These are phyloP conservation scores for Drosophila ambigua DNA, from an alignment of 1,140 invertebrate species.

Conservation along the genomic window DNA sequence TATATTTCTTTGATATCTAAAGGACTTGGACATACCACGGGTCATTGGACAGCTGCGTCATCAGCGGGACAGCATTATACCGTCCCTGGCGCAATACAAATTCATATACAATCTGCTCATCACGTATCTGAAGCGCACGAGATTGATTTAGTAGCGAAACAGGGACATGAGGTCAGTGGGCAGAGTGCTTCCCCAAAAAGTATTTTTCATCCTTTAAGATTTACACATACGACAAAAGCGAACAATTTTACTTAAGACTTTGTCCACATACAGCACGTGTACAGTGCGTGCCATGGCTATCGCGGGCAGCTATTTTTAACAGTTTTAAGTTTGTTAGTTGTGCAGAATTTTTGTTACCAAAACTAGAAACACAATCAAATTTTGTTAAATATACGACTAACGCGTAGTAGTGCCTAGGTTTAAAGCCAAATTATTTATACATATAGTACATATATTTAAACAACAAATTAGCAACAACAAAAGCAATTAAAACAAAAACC, in stretches of 20 bases:
- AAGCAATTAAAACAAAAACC: neutral
- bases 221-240: constrained; percentile 15
- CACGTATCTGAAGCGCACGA: constrained; percentile 92
- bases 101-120: constrained; percentile 94
- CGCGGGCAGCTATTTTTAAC: constrained; percentile 13
- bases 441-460: constrained; percentile 21
- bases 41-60: constrained; percentile 90
- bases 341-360: constrained; percentile 49
- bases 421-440: constrained; percentile 75
- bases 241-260: constrained; percentile 51
- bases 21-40: constrained; percentile 91
- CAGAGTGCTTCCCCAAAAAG: constrained; percentile 12
- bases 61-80: constrained; percentile 93
- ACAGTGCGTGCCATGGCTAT: constrained; percentile 18
- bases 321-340: constrained; percentile 45
- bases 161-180: neutral
- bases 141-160: constrained; percentile 88
- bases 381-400: constrained; percentile 38
- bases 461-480: neutral
- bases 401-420: constrained; percentile 57
- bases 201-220: constrained; percentile 10
- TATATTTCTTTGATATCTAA: constrained; percentile 43
- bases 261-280: constrained; percentile 14
- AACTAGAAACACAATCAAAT: constrained; percentile 38
- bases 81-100: constrained; percentile 94